Base-by-base conservation (phyloP, 2,113 vertebrate species). In the Labrus mixtus region DNA sequence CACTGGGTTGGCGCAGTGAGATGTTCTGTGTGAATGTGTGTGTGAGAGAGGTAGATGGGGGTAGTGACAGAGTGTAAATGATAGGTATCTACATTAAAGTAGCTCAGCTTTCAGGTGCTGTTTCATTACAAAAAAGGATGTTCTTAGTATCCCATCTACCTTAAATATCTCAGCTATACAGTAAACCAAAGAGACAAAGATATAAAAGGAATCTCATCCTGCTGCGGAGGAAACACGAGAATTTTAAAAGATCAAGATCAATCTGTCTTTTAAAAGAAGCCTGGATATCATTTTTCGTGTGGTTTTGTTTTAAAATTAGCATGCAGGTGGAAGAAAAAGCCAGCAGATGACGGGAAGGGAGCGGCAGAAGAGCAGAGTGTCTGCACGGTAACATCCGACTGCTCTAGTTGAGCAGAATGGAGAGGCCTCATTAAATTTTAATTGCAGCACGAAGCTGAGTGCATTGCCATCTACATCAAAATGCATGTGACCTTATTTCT, bases 381-480 rank as follows among this genome's bases (percentile, higher is more conserved):
- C 64, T 85, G 74, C 79, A 83, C 60, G 23, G 81, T 69, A 85
- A 81, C 82, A 83, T 84, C 79, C 74, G 71, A 82, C 84, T 79
- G 84, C 59, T 84, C 61, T 45, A 17, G 69, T 62, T 76, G 82
- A 83, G 74, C 73, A 78, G 76, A 76, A 86, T 80, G 68, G 76
- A 89, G 68, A 81, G 72, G 75, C 59, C 79, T 92, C 87, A 91
- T 94, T 91, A 88, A 93, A 92, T 78, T 91, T 93, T 90, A 90
- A 93, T 91, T 84, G 89, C 65, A 1, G 85, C 82, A 73, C 62
- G 16, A 68, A 81, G 88, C 78, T 76, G 83, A 87, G 86, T 86
- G 81, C 88, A 68, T 73, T 59, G 51, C 84, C 87, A 85, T 89
- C 74, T 73, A 83, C 85, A 82, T 85, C 70, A 73, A 81, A 83